Conservation (phyloP, 2,797 vertebrate genomes). For the Coracias cyanogaster region DNA sequence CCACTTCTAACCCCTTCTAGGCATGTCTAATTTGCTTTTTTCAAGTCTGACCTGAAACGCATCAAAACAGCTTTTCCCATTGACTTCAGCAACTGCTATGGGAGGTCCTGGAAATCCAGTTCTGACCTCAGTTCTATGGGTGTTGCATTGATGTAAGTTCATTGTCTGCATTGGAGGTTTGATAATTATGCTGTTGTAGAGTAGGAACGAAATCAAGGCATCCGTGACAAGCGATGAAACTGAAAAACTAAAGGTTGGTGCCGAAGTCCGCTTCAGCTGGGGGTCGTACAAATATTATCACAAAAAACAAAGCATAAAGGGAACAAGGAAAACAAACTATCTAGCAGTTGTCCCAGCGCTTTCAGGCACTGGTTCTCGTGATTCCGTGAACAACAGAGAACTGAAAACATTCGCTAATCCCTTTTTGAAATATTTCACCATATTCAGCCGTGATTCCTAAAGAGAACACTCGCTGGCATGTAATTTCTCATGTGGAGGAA, state of each 20-base stretch:
- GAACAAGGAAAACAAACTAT: slow-evolving; percentile 33
- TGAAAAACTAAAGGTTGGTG: background rate
- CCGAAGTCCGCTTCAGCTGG: background rate
- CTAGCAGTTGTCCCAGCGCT: background rate
- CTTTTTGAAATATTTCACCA: background rate
- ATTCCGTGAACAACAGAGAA: background rate
- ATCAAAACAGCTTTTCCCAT: background rate
- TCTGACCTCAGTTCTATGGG: background rate
- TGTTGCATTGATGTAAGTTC: background rate
- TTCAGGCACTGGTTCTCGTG: background rate
- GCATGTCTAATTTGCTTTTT: background rate
- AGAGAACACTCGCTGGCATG: background rate
- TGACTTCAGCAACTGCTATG: background rate
- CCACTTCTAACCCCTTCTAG: background rate
- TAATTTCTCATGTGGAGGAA: background rate
- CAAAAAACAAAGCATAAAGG: background rate
- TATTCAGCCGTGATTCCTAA: background rate
- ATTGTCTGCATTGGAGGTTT: background rate
- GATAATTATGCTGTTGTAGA: background rate
- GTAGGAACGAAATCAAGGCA: background rate
- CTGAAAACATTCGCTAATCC: background rate
- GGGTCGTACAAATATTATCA: background rate
- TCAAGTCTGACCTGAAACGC: background rate
- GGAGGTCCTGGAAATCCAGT: background rate
- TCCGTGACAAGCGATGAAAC: background rate